A percentile compares a stretch with the other conserved stretches of the same genome.
Evolutionary conservation across 2,113 vertebrate genomes (phyloP).

Genomic region (Gila orcuttii): DNA sequence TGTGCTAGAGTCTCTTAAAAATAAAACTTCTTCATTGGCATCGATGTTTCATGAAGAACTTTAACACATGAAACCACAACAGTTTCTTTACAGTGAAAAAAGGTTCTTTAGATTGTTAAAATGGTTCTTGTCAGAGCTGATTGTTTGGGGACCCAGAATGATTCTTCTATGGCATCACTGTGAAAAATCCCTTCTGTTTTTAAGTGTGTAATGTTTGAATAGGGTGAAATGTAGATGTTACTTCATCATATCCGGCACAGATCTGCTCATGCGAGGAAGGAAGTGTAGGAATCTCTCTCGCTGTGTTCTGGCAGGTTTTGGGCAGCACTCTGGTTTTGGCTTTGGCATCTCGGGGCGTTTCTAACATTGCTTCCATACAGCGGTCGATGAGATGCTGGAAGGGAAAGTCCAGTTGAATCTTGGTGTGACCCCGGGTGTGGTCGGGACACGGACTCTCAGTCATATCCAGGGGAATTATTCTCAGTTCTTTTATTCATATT

Average conservation of each 20-base stretch:
- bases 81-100: too few species aligned
- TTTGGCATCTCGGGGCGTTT: neutral
- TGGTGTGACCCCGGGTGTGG: neutral
- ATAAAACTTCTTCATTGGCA: too few species aligned
- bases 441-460: neutral
- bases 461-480: neutral
- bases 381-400: neutral
- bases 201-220: neutral
- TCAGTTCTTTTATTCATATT: neutral
- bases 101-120: too few species aligned
- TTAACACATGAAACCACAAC: too few species aligned
- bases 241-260: neutral
- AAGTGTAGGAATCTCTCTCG: neutral
- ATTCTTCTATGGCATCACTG: too few species aligned
- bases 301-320: constrained; percentile 24
- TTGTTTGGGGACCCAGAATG: too few species aligned
- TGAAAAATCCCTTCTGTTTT: too few species aligned
- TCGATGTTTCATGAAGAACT: too few species aligned
- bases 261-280: neutral
- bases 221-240: neutral
- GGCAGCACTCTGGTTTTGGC: neutral
- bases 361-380: neutral
- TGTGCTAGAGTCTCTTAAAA: too few species aligned
- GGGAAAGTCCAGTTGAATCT: neutral
- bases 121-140: too few species aligned